Conservation (phyloP, 2,888 invertebrate genomes). For the Apotomis turbidana region DNA sequence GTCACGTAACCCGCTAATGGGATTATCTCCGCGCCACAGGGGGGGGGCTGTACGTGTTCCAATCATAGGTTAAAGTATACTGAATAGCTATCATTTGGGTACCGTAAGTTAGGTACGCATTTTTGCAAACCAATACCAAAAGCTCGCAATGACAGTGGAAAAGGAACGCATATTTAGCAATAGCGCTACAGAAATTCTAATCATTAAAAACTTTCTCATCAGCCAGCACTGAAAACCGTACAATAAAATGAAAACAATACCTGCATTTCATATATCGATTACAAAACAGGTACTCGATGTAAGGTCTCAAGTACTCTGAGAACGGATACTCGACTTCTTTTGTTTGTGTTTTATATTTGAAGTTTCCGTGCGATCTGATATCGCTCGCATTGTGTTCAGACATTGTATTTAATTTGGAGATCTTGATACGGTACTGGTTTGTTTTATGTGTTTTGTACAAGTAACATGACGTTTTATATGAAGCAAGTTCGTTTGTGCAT, state of each 20-base stretch:
- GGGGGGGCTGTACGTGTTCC: too few relatives aligned
- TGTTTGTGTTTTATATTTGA: conserved; percentile 44
- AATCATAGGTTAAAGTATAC: too few relatives aligned
- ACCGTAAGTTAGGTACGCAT: too few relatives aligned
- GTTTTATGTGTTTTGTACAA: conserved; percentile 10
- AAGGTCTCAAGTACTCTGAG: conserved; percentile 41
- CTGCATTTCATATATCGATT: conserved; percentile 66
- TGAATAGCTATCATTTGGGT: too few relatives aligned
- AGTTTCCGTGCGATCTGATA: conserved; percentile 53
- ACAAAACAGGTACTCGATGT: conserved; percentile 49
- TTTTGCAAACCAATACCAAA: too few relatives aligned
- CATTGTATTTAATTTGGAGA: conserved; percentile 49
- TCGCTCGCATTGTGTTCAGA: conserved; percentile 44
- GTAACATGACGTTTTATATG: not conserved
- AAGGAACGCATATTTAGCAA: too few relatives aligned
- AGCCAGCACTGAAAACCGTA: conserved; percentile 15
- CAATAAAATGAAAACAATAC: conserved; percentile 22
- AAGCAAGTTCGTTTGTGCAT: not conserved
- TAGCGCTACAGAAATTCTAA: too few relatives aligned
- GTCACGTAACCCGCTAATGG: too few relatives aligned
- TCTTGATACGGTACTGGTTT: conserved; percentile 44
- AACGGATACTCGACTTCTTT: conserved; percentile 38
- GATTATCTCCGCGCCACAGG: too few relatives aligned
- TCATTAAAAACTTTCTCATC: conserved; percentile 10
- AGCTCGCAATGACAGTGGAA: too few relatives aligned